Evolutionary conservation across 2,888 invertebrate genomes (phyloP).

Genomic region (Aphidoletes aphidimyza): DNA sequence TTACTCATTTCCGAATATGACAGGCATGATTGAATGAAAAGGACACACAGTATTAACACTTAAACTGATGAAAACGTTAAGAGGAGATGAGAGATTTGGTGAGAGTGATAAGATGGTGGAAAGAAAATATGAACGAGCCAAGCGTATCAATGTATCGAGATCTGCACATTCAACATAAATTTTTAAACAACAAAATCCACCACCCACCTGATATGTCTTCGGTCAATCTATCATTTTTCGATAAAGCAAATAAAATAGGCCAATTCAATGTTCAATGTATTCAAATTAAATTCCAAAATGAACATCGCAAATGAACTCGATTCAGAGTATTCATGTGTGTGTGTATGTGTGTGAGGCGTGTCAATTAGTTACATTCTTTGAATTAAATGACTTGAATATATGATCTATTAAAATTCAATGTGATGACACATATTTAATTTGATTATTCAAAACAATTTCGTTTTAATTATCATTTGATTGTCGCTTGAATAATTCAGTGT

Average conservation of each 20-base stretch:
- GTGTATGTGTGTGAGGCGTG: too few relatives aligned
- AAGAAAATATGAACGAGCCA: neutral
- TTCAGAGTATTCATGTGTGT: too few relatives aligned
- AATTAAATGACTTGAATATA: too few relatives aligned
- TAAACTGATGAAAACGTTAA: neutral
- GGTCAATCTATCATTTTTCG: neutral
- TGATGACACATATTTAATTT: neutral
- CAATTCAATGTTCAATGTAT: neutral
- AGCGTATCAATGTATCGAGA: neutral
- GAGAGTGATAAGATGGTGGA: neutral
- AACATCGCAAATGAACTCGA: too few relatives aligned
- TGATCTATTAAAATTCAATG: neutral
- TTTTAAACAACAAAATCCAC: neutral
- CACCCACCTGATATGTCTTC: neutral
- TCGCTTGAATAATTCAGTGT: neutral
- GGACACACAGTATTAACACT: neutral
- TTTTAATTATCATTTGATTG: constrained; percentile 5
- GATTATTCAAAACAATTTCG: neutral
- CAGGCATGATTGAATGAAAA: neutral
- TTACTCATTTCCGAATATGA: neutral
- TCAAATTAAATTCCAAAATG: too few relatives aligned
- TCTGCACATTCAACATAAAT: neutral
- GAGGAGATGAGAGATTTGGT: neutral
- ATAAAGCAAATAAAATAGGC: neutral
- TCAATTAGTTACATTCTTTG: too few relatives aligned